A percentile compares a stretch with the other conserved stretches of the same genome.
phyloP scores from a whole-genome alignment of 2,113 vertebrate genomes.

The Xiphorhynchus elegans region DNA sequence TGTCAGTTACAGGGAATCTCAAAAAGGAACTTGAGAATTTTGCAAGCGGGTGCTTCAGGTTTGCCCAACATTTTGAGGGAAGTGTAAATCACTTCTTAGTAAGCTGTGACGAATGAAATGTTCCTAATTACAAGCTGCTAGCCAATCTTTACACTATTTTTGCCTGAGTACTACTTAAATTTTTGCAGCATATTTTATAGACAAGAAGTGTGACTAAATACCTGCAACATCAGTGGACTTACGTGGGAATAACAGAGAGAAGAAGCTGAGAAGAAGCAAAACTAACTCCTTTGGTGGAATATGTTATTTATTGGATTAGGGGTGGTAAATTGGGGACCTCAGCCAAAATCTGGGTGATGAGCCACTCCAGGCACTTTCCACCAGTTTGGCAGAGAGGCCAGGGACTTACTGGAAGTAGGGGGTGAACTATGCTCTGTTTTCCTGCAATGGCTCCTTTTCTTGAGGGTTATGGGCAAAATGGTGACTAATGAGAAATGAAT shows the following conservation, averaged over 20 bases:
- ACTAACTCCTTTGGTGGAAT: not conserved
- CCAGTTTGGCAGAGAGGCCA: not conserved
- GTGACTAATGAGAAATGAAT: not conserved
- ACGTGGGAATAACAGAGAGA: not conserved
- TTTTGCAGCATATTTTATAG: constrained; percentile 37
- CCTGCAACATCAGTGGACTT: not conserved
- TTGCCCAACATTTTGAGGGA: constrained; percentile 44
- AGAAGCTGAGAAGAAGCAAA: not conserved
- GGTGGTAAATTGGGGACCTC: not conserved
- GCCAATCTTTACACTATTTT: constrained; percentile 53
- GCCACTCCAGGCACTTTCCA: not conserved
- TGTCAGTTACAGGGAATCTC: not conserved
- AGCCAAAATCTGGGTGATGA: not conserved
- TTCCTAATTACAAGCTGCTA: constrained; percentile 64
- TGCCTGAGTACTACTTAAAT: constrained; percentile 55
- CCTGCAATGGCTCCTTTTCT: not conserved
- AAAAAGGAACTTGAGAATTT: constrained; percentile 29
- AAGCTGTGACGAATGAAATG: constrained; percentile 50
- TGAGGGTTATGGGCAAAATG: not conserved
- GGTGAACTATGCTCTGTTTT: not conserved
- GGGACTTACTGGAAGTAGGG: not conserved
- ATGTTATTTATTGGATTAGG: not conserved
- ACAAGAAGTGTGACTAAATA: constrained; percentile 20
- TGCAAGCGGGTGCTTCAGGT: not conserved
- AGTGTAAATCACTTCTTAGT: constrained; percentile 63